Percentiles rank a stretch among this genome's conserved stretches.
Conservation (phyloP, 2,113 vertebrate genomes). For the Azemiops feae region DNA sequence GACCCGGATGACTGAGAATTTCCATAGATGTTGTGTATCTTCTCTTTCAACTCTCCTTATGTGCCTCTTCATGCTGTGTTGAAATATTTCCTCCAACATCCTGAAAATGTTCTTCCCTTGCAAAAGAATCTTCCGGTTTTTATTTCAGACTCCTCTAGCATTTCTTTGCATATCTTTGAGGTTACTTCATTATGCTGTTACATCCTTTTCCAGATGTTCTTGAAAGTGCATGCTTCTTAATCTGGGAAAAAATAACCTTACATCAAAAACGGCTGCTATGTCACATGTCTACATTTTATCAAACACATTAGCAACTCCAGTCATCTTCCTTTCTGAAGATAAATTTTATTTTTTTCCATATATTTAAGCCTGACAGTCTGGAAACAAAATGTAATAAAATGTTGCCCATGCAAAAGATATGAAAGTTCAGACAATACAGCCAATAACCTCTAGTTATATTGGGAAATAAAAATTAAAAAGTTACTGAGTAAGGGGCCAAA, state of each 20-base stretch:
- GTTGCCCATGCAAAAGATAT: neutral
- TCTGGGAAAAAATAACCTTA: neutral
- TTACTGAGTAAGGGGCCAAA: neutral
- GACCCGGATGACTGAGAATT: neutral
- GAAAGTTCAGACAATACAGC: neutral
- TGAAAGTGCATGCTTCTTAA: neutral
- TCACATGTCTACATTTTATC: neutral
- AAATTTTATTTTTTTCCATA: neutral
- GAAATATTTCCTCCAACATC: neutral
- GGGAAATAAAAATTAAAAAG: neutral
- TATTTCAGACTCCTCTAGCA: neutral
- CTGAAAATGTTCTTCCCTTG: neutral
- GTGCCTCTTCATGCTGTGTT: neutral
- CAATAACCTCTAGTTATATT: neutral
- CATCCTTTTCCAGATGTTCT: neutral
- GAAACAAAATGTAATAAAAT: neutral
- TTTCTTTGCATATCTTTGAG: neutral
- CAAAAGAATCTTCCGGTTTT: neutral
- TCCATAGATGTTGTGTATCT: neutral
- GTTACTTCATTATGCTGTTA: neutral
- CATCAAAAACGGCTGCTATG: neutral
- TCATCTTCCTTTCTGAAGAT: neutral
- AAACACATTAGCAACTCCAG: neutral
- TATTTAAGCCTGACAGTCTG: neutral
- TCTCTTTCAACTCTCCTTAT: neutral